phyloP scores from a whole-genome alignment of 2,797 vertebrate genomes.

The Myotis pilosus region DNA sequence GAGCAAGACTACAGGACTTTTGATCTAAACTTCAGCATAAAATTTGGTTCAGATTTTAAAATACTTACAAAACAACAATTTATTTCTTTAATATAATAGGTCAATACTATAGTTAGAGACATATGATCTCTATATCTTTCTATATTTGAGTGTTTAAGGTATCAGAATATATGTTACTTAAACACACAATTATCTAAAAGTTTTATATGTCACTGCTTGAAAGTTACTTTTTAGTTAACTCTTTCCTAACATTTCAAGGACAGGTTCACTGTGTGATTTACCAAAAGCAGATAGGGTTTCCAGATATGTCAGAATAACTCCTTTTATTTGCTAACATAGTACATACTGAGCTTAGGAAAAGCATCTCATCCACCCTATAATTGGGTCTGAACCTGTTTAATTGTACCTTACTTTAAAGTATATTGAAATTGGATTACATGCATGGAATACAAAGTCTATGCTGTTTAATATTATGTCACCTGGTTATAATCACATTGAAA shows the following conservation, averaged over 20 bases:
- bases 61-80: background rate
- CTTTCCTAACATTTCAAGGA: background rate
- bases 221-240: conserved; percentile 8
- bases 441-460: background rate
- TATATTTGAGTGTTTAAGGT: background rate
- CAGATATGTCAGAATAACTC: background rate
- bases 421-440: background rate
- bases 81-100: background rate
- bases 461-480: background rate
- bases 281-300: background rate
- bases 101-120: background rate
- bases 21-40: background rate
- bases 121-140: background rate
- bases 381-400: background rate
- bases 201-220: background rate
- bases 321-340: background rate
- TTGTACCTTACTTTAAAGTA: background rate
- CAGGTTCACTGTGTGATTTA: background rate
- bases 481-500: background rate
- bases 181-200: background rate
- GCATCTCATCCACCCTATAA: background rate
- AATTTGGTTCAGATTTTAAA: conserved; percentile 34
- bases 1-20: conserved; percentile 21
- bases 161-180: background rate
- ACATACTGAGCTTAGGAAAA: background rate